Percentiles rank a stretch among this genome's conserved stretches.
phyloP scores from a whole-genome alignment of 2,113 vertebrate genomes.

The Stomatorhinus ivindoensis region DNA sequence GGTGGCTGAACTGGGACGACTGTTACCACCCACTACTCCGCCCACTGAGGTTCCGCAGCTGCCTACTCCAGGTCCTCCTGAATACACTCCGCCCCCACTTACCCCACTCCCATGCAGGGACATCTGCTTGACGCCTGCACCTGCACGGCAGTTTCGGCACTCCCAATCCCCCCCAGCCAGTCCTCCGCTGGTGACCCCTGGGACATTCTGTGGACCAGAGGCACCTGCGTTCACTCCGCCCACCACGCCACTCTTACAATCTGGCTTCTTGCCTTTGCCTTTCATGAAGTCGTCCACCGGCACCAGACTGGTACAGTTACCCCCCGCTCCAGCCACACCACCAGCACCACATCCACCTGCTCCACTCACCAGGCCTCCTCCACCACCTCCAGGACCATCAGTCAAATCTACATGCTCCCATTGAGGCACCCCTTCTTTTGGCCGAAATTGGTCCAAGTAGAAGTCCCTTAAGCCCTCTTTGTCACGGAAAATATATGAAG shows the following conservation, averaged over 20 bases:
- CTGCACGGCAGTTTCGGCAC: conserved; percentile 58
- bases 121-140: conserved; percentile 42
- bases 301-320: conserved; percentile 65
- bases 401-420: conserved; percentile 90
- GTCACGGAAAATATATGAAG: conserved; percentile 75
- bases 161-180: conserved; percentile 69
- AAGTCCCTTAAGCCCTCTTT: conserved; percentile 93
- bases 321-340: conserved; percentile 56
- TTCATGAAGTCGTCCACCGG: conserved; percentile 72
- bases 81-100: conserved; percentile 21
- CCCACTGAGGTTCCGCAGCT: conserved; percentile 63
- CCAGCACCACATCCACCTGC: conserved; percentile 58
- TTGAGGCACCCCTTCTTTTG: conserved; percentile 85
- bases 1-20: conserved; percentile 62
- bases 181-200: conserved; percentile 59
- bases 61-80: conserved; percentile 52
- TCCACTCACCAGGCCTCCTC: conserved; percentile 49
- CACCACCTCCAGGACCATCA: conserved; percentile 43
- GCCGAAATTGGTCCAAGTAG: conserved; percentile 89
- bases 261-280: conserved; percentile 64
- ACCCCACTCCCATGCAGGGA: conserved; percentile 39
- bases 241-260: conserved; percentile 49
- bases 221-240: conserved; percentile 42
- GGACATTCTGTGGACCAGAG: conserved; percentile 56
- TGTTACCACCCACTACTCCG: conserved; percentile 52